Percentiles rank a stretch among this genome's conserved stretches.
These are phyloP conservation scores for Syritta pipiens DNA, from an alignment of 2,888 invertebrate genomes.

Conservation along the genomic window DNA sequence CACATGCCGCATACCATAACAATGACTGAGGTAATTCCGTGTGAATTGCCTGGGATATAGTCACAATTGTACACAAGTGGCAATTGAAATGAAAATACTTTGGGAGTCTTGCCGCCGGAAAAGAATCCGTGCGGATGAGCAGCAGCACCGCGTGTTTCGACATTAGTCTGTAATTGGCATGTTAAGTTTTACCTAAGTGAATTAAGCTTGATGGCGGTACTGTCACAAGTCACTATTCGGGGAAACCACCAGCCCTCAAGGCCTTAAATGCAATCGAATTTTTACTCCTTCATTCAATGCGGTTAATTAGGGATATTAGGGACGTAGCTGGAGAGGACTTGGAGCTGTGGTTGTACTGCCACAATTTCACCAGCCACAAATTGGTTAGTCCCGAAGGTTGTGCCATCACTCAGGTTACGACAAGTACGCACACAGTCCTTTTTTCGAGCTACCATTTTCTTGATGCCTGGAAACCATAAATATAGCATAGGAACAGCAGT, in stretches of 20 bases:
- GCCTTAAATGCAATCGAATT: conserved; percentile 22
- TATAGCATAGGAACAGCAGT: background rate
- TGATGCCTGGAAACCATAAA: background rate
- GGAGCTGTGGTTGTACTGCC: background rate
- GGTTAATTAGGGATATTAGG: conserved; percentile 27
- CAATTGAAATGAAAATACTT: too few species aligned
- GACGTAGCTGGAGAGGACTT: background rate
- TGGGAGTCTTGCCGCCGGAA: too few species aligned
- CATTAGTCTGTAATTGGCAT: too few species aligned
- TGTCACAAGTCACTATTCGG: too few species aligned
- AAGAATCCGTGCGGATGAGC: too few species aligned
- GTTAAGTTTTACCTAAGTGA: too few species aligned
- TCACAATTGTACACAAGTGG: conserved; percentile 5
- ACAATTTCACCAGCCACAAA: conserved; percentile 17
- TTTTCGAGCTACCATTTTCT: background rate
- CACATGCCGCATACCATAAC: conserved; percentile 1
- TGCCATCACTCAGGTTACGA: background rate
- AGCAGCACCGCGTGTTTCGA: too few species aligned
- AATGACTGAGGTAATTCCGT: conserved; percentile 1
- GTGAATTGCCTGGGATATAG: conserved; percentile 8
- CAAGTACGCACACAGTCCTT: background rate
- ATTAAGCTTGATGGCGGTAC: too few species aligned
- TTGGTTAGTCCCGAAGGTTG: conserved; percentile 8
- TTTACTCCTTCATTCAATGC: conserved; percentile 15
- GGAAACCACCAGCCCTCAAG: too few species aligned